phyloP scores from a whole-genome alignment of 2,113 vertebrate species.

The Picathartes gymnocephalus region DNA sequence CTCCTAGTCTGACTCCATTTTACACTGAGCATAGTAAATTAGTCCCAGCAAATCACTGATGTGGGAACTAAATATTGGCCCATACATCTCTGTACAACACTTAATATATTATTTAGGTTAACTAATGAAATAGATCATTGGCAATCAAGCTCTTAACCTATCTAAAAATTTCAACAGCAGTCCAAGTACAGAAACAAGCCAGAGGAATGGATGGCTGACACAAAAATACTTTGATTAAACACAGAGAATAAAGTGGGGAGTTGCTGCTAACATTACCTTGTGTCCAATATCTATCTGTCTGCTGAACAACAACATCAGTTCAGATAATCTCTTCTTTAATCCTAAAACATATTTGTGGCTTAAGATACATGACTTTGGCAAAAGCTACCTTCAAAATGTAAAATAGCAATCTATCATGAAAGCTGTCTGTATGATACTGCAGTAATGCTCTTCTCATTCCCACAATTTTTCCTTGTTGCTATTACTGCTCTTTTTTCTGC shows the following conservation, averaged over 20 bases:
- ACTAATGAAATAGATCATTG: not conserved
- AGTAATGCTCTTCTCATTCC: not conserved
- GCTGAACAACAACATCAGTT: not conserved
- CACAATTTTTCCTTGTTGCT: not conserved
- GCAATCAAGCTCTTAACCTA: not conserved
- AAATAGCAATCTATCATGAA: not conserved
- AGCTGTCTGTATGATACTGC: not conserved
- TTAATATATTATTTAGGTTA: not conserved
- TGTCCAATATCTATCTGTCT: not conserved
- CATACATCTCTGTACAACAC: not conserved
- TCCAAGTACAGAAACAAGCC: not conserved
- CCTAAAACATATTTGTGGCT: not conserved
- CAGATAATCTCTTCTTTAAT: not conserved
- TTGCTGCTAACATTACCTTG: not conserved
- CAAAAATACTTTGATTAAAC: not conserved
- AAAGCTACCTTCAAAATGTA: not conserved
- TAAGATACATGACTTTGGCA: not conserved
- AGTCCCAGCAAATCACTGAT: not conserved
- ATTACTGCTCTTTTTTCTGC: not conserved
- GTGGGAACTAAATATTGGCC: not conserved
- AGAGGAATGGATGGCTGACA: not conserved
- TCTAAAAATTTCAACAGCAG: not conserved
- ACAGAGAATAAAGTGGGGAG: not conserved
- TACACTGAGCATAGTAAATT: not conserved
- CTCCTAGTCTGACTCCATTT: not conserved